Evolutionary conservation across 2,888 invertebrate genomes (phyloP).

Genomic region (Branchipolynoe longqiensis): DNA sequence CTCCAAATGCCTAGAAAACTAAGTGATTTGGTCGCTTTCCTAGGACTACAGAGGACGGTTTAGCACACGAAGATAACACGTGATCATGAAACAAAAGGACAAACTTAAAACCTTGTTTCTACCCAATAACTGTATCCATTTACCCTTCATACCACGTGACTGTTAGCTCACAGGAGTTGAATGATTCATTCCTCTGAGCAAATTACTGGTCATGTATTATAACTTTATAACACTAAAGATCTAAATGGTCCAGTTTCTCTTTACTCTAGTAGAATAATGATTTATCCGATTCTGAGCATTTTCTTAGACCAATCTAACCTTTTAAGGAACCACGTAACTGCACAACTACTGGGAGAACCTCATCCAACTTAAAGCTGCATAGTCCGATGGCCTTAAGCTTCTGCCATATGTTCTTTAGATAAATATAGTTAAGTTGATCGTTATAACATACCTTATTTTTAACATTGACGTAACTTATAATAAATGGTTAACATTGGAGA

Average conservation of each 20-base stretch:
- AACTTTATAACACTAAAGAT: background rate
- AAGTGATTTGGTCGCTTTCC: constrained; percentile 10
- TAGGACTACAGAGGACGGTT: constrained; percentile 50
- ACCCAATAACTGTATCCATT: background rate
- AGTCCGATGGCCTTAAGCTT: no score
- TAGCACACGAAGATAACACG: constrained; percentile 32
- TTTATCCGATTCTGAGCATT: constrained; percentile 1
- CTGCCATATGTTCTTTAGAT: no score
- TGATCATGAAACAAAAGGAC: constrained; percentile 1
- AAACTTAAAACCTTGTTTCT: background rate
- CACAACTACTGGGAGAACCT: background rate
- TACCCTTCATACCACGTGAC: constrained; percentile 1
- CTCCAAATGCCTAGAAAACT: constrained; percentile 13
- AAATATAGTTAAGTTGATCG: no score
- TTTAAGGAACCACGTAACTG: background rate
- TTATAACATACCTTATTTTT: no score
- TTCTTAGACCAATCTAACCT: background rate
- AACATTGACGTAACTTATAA: no score
- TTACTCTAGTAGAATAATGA: background rate
- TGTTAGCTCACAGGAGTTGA: background rate
- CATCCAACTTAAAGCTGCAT: no score
- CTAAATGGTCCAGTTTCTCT: background rate
- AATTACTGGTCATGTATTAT: background rate
- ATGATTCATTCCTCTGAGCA: background rate
- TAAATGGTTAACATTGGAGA: no score